Evolutionary conservation across 37 sponge, comb jelly and placozoan species (phyloP).

Genomic region (Petrosia ficiformis): DNA sequence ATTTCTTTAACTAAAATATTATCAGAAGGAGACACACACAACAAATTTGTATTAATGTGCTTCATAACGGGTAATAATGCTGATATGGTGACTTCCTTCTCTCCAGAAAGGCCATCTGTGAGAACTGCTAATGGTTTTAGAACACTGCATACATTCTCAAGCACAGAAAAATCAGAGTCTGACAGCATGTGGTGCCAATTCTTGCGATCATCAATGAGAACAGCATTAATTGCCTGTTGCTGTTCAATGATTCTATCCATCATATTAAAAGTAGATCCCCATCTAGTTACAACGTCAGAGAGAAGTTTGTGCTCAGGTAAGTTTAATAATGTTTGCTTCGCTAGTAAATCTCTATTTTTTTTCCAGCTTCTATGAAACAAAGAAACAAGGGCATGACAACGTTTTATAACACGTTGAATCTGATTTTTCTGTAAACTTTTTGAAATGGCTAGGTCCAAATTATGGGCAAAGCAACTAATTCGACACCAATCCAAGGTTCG

Average conservation of each 20-base stretch:
- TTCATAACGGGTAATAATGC: constrained; percentile 13
- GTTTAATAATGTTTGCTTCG: constrained; percentile 1
- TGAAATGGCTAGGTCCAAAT: constrained; percentile 11
- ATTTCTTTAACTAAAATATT: background rate
- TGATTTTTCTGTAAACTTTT: background rate
- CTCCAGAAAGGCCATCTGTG: constrained; percentile 14
- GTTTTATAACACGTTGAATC: too few species aligned
- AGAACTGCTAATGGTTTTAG: background rate
- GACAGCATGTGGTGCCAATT: constrained; percentile 18
- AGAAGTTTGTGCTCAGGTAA: background rate
- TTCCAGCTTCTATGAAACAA: constrained; percentile 19
- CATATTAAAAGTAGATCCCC: constrained; percentile 18
- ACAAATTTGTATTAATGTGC: background rate
- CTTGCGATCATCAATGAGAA: constrained; percentile 18
- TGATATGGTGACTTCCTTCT: constrained; percentile 10
- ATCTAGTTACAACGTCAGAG: constrained; percentile 3
- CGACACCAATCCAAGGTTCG: background rate
- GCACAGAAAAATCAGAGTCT: constrained; percentile 10
- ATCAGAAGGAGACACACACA: background rate
- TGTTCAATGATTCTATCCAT: constrained; percentile 16
- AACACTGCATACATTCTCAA: background rate
- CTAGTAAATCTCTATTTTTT: constrained; percentile 7
- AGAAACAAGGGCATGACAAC: constrained; percentile 4
- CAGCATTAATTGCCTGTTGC: too few species aligned
- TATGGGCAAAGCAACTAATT: constrained; percentile 7